These are phyloP conservation scores for Channa argus DNA, from an alignment of 2,113 vertebrate genomes.

Conservation along the genomic window DNA sequence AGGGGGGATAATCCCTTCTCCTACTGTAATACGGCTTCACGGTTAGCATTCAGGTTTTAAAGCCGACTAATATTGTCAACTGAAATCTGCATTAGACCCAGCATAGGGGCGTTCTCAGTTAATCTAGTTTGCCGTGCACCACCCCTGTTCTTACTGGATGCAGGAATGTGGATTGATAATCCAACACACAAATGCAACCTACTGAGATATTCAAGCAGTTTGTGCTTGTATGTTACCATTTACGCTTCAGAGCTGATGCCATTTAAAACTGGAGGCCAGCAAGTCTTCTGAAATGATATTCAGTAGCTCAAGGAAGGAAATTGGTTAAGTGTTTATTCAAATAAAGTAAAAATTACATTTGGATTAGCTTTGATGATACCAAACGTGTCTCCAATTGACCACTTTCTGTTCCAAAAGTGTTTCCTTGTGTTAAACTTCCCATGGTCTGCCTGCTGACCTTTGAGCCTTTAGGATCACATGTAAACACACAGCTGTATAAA, in stretches of 20 bases:
- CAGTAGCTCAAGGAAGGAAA: slow-evolving; percentile 2
- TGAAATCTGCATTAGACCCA: background rate
- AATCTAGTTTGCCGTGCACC: slow-evolving; percentile 8
- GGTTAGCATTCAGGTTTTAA: slow-evolving; percentile 1
- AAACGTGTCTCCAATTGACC: no score
- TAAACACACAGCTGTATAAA: slow-evolving; percentile 33
- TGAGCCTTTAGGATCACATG: slow-evolving; percentile 26
- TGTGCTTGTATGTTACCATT: background rate
- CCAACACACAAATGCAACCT: slow-evolving; percentile 10
- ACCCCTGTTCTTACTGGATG: background rate
- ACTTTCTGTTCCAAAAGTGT: no score
- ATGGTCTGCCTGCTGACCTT: slow-evolving; percentile 33
- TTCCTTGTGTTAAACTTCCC: slow-evolving; percentile 28
- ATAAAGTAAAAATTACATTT: no score
- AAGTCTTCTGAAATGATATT: slow-evolving; percentile 14
- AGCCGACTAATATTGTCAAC: background rate
- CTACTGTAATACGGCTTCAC: background rate
- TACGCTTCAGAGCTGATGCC: background rate
- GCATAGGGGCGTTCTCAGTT: background rate
- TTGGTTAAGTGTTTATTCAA: background rate
- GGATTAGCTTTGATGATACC: no score
- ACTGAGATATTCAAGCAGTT: background rate
- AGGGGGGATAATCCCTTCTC: slow-evolving; percentile 26
- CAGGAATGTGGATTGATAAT: slow-evolving; percentile 46
- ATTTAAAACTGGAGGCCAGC: background rate